These are phyloP conservation scores for Camponotus vicinus DNA, from an alignment of 1,140 invertebrate species.

Conservation along the genomic window DNA sequence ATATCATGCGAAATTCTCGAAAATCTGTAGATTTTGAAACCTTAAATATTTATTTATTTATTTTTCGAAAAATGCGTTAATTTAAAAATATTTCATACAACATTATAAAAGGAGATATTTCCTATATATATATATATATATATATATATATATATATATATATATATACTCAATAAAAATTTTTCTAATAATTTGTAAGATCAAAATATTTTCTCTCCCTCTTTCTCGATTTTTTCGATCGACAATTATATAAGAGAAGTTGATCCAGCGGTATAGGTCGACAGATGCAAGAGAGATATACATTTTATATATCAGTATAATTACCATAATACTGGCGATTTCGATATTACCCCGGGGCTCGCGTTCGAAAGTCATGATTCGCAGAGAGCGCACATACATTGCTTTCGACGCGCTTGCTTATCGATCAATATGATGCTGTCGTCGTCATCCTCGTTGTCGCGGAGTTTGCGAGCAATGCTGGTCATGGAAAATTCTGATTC, in stretches of 20 bases:
- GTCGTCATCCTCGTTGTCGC: conserved; percentile 14
- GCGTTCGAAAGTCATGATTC: conserved; percentile 44
- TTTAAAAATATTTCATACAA: neutral
- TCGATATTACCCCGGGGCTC: conserved; percentile 37
- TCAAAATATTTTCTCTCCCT: neutral
- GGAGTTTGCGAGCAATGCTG: neutral
- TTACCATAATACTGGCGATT: conserved; percentile 40
- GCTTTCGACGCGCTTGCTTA: conserved; percentile 25
- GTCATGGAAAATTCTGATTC: neutral
- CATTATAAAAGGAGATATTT: no score
- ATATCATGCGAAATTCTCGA: no score
- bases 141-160: no score
- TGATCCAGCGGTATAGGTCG: neutral
- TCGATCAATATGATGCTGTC: conserved; percentile 12
- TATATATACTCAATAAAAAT: no score
- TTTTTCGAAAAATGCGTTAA: no score
- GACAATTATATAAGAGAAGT: neutral
- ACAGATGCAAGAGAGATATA: neutral
- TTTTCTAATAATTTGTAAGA: no score
- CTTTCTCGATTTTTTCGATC: neutral
- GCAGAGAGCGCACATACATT: conserved; percentile 23
- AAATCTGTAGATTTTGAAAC: no score
- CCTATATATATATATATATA: no score
- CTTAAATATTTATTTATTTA: no score
- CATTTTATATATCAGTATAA: conserved; percentile 16